Evolutionary conservation across 2,888 invertebrate genomes (phyloP).

Genomic region (Spilarctia lutea): DNA sequence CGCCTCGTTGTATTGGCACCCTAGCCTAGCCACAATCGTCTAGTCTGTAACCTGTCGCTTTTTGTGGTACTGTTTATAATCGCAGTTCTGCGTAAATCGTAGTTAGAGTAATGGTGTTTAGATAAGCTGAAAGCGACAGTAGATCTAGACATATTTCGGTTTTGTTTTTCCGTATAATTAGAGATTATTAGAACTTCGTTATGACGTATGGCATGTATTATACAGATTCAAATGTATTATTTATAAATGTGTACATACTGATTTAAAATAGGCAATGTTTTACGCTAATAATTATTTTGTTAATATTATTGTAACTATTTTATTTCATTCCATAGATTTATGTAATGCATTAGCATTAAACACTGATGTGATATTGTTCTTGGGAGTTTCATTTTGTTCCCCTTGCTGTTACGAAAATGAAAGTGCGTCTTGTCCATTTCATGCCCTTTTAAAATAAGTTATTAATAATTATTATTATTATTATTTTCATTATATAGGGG

Average conservation of each 20-base stretch:
- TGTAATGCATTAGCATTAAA: conserved; percentile 68
- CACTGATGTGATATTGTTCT: conserved; percentile 72
- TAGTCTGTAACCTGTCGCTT: neutral
- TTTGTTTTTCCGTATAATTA: neutral
- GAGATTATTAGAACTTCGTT: conserved; percentile 24
- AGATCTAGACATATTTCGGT: neutral
- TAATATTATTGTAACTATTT: conserved; percentile 38
- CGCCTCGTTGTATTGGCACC: neutral
- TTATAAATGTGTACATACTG: conserved; percentile 44
- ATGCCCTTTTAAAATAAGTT: neutral
- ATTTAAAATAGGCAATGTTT: conserved; percentile 51
- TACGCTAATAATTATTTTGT: conserved; percentile 54
- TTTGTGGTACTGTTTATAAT: too few relatives aligned
- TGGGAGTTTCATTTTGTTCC: conserved; percentile 38
- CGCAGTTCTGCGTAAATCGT: neutral
- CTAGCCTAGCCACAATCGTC: neutral
- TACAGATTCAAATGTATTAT: conserved; percentile 26
- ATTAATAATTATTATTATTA: too few relatives aligned
- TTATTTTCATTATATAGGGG: too few relatives aligned
- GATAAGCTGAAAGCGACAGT: neutral
- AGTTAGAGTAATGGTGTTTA: neutral
- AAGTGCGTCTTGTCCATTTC: neutral
- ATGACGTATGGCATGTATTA: neutral
- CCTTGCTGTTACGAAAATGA: conserved; percentile 12
- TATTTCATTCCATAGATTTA: conserved; percentile 79